Evolutionary conservation across 1,140 invertebrate species (phyloP), one percentile per base, ranked within the genome.

Genomic region (Asbolus verrucosus): DNA sequence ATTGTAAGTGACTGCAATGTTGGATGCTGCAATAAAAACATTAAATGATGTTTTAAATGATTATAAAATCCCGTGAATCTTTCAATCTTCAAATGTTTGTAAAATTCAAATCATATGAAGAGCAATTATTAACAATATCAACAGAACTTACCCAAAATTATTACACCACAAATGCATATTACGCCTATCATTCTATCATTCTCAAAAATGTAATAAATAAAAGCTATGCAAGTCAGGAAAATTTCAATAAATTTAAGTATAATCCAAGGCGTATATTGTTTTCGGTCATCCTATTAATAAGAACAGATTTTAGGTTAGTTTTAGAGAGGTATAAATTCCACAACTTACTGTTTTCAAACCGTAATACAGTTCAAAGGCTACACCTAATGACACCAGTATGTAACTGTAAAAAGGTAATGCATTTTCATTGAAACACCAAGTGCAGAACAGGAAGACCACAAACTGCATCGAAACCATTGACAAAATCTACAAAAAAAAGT

Each of bases 291-390:
- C 60, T 62, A 8, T 61, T 27, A 59, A 59, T 11, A 59, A 14
- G 11, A 14, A 62, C 9, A 5, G 3, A 59, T 6, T 18, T 19
- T 14, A 59, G 1, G 27, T 59, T 4, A 8, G 27, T 59, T 27
- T n/a, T n/a, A n/a, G 11, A 5, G 9, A 4, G n/a, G 8, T 59
- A 6, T 15, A 33, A 46, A 46, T 38, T 50, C 16, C 39, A 31
- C n/a, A 33, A 36, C 11, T 31, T 38, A 62, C 60, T 31, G 38
- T 62, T 62, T 38, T 38, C n/a, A 62, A 38, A 9, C 60, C 60
- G 11, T 39, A 36, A 19, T 62, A 62, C 6, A 62, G 30, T 38
- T 62, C 60, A 36, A 38, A 38, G 16, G 11, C n/a, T 31, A 62
- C 11, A 4, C n/a, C 27, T 38, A 31, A 30, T 15, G 31, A 11